Evolutionary conservation across 2,888 invertebrate genomes (phyloP).

Genomic region (Malacosoma neustria): DNA sequence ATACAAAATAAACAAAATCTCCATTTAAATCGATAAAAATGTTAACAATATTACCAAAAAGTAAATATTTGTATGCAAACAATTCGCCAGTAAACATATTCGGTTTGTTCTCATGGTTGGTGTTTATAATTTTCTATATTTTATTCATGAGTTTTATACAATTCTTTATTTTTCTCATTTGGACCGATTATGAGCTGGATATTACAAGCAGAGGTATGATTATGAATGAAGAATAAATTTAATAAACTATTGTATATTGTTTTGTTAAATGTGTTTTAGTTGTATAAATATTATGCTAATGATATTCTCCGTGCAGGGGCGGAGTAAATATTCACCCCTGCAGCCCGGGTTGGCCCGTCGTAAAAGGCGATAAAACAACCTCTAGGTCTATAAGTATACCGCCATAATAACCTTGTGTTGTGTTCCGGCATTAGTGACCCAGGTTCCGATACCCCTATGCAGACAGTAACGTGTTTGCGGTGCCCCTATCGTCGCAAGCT

Average conservation of each 20-base stretch:
- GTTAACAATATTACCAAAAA: constrained; percentile 29
- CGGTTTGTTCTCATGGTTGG: constrained; percentile 29
- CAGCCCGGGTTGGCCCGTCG: too few species aligned
- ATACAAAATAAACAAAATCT: background rate
- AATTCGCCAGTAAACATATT: constrained; percentile 28
- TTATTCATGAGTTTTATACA: constrained; percentile 36
- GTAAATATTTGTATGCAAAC: constrained; percentile 26
- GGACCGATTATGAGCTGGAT: constrained; percentile 34
- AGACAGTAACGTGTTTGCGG: too few species aligned
- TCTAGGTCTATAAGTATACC: too few species aligned
- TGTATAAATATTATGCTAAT: background rate
- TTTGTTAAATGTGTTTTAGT: too few species aligned
- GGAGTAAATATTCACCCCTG: too few species aligned
- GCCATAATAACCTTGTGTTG: too few species aligned
- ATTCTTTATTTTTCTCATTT: constrained; percentile 29
- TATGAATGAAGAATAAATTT: constrained; percentile 8
- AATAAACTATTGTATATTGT: too few species aligned
- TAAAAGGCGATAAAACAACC: too few species aligned
- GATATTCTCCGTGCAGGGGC: too few species aligned
- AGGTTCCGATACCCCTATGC: too few species aligned
- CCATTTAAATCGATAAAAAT: constrained; percentile 1
- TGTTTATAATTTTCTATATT: constrained; percentile 28
- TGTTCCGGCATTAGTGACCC: too few species aligned
- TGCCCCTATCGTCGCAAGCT: too few species aligned
- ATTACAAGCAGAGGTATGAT: constrained; percentile 36